Evolutionary conservation across 1,140 invertebrate species (phyloP).

Genomic region (Diuraphis noxia): DNA sequence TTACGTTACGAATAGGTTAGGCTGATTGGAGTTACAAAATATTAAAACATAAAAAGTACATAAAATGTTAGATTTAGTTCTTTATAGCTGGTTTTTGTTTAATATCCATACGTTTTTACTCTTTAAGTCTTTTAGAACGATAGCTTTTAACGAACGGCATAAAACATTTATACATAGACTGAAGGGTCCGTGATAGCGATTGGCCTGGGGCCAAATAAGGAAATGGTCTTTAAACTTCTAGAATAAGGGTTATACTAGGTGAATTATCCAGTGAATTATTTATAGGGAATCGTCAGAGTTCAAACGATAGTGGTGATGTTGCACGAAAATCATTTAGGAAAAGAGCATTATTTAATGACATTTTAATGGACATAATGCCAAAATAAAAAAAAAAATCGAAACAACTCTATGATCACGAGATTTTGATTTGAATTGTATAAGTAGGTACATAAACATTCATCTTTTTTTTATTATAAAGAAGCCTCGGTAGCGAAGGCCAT

Average conservation of each 20-base stretch:
- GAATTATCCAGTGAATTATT: slow-evolving; percentile 53
- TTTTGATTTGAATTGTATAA: slow-evolving; percentile 10
- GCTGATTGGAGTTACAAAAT: not conserved
- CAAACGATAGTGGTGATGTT: not conserved
- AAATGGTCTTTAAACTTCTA: slow-evolving; percentile 26
- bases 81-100: slow-evolving; percentile 9
- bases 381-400: not conserved
- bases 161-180: slow-evolving; percentile 45
- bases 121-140: not conserved
- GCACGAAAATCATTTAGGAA: slow-evolving; percentile 32
- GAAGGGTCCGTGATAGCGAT: slow-evolving; percentile 27
- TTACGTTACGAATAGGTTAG: not conserved
- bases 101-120: slow-evolving; percentile 4
- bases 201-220: slow-evolving; percentile 27
- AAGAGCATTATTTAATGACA: slow-evolving; percentile 39
- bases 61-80: slow-evolving; percentile 23
- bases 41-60: not conserved
- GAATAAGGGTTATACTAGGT: slow-evolving; percentile 36
- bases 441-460: not conserved
- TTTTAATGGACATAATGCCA: slow-evolving; percentile 9
- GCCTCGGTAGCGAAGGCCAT: no score
- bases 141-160: not conserved
- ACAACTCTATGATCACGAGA: not conserved
- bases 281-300: slow-evolving; percentile 35
- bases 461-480: no score